Conservation (phyloP, 2,888 invertebrate genomes). For the Hyalella azteca region DNA sequence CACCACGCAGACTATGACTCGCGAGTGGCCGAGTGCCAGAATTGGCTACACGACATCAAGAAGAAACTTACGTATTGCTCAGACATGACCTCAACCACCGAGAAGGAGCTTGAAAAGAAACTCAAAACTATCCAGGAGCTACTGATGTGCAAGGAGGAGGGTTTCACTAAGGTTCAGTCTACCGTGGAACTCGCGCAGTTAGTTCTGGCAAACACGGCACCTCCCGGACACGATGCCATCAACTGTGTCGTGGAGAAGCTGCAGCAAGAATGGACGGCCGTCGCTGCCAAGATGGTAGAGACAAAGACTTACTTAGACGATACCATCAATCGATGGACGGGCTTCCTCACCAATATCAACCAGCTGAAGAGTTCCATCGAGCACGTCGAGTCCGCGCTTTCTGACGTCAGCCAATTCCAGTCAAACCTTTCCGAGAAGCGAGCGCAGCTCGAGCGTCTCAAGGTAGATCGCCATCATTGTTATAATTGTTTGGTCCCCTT, state of each 20-base stretch:
- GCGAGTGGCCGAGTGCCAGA: constrained; percentile 77
- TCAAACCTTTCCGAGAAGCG: constrained; percentile 85
- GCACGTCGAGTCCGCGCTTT: constrained; percentile 76
- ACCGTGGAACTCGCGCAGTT: constrained; percentile 90
- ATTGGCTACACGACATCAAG: constrained; percentile 82
- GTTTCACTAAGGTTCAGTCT: constrained; percentile 84
- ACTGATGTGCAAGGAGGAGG: constrained; percentile 89
- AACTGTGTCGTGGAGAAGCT: constrained; percentile 80
- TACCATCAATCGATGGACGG: constrained; percentile 89
- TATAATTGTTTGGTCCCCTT: not conserved
- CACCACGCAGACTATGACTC: constrained; percentile 87
- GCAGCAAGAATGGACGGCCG: constrained; percentile 88
- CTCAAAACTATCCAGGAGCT: constrained; percentile 84
- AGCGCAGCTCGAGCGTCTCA: constrained; percentile 82
- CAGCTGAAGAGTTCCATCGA: constrained; percentile 81
- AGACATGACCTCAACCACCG: constrained; percentile 79
- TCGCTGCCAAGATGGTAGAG: constrained; percentile 87
- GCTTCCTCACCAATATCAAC: constrained; percentile 85
- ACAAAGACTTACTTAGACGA: constrained; percentile 86
- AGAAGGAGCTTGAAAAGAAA: constrained; percentile 85
- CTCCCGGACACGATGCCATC: constrained; percentile 83
- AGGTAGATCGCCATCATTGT: constrained; percentile 62
- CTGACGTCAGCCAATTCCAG: constrained; percentile 77
- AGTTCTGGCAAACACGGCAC: constrained; percentile 88
- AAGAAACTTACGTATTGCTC: constrained; percentile 87